A percentile compares a stretch with the other conserved stretches of the same genome.
Evolutionary conservation across 2,888 invertebrate genomes (phyloP).

Genomic region (Synergus itoensis): DNA sequence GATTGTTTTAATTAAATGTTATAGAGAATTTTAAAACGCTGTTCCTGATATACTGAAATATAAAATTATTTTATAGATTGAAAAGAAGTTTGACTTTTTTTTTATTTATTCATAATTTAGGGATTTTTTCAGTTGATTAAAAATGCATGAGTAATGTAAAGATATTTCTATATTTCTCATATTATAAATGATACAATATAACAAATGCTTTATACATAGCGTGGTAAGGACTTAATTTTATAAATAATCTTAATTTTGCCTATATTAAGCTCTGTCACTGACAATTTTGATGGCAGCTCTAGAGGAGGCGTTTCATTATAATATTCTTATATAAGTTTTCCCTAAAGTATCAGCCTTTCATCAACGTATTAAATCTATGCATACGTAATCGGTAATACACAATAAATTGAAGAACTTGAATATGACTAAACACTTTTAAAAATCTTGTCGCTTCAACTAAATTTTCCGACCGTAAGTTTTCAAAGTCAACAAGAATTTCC

Average conservation of each 20-base stretch:
- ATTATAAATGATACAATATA: slow-evolving; percentile 32
- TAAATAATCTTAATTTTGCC: slow-evolving; percentile 37
- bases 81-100: too few species aligned
- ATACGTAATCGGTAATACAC: background rate
- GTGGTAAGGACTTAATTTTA: slow-evolving; percentile 15
- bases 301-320: slow-evolving; percentile 30
- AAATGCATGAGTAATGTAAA: slow-evolving; percentile 11
- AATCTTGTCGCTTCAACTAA: too few species aligned
- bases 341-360: slow-evolving; percentile 35
- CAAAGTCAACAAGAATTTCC: background rate
- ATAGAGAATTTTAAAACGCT: too few species aligned
- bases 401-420: background rate
- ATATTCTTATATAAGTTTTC: slow-evolving; percentile 30
- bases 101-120: too few species aligned
- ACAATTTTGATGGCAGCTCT: slow-evolving; percentile 13
- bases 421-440: too few species aligned
- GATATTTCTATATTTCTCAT: slow-evolving; percentile 38
- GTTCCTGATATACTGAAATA: too few species aligned
- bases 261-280: slow-evolving; percentile 16
- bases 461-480: too few species aligned
- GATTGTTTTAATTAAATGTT: too few species aligned
- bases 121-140: background rate
- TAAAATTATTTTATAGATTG: too few species aligned
- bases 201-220: slow-evolving; percentile 39
- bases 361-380: slow-evolving; percentile 25